phyloP scores from a whole-genome alignment of 2,888 invertebrate species.

The Caenorhabditis virilis region DNA sequence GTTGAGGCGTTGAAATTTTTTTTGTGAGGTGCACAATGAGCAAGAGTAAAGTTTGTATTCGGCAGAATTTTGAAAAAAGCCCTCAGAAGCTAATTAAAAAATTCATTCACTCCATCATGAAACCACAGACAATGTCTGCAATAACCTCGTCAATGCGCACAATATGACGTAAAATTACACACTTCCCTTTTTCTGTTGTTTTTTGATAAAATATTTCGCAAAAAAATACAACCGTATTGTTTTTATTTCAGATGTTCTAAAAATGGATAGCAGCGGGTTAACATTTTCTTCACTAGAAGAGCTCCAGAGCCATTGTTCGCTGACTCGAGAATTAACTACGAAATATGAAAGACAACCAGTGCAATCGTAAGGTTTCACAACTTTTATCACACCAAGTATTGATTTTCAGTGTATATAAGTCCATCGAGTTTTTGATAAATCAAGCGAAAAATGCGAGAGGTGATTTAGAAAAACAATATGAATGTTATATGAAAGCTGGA shows the following conservation, averaged over 20 bases:
- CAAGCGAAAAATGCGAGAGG: slow-evolving; percentile 16
- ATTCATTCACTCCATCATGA: too few species aligned
- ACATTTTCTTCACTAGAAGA: slow-evolving; percentile 13
- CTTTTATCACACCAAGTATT: not conserved
- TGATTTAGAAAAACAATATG: slow-evolving; percentile 30
- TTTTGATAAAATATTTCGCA: too few species aligned
- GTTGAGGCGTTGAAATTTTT: too few species aligned
- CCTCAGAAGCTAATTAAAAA: too few species aligned
- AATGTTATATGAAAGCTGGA: slow-evolving; percentile 13
- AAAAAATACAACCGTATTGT: not conserved
- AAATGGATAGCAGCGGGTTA: slow-evolving; percentile 28
- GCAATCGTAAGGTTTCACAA: slow-evolving; percentile 13
- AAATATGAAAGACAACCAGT: slow-evolving; percentile 5
- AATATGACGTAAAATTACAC: slow-evolving; percentile 10
- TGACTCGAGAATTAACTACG: slow-evolving; percentile 11
- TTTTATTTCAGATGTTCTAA: slow-evolving; percentile 2
- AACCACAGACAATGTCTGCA: too few species aligned
- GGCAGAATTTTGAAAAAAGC: too few species aligned
- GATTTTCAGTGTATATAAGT: slow-evolving; percentile 17
- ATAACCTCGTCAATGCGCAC: slow-evolving; percentile 4
- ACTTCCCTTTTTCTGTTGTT: too few species aligned
- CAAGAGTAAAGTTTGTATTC: too few species aligned
- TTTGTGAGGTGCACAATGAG: too few species aligned
- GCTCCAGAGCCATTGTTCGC: slow-evolving; percentile 1
- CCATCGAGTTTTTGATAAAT: slow-evolving; percentile 14